phyloP scores from a whole-genome alignment of 2,888 invertebrate species.

The Phalera bucephala region DNA sequence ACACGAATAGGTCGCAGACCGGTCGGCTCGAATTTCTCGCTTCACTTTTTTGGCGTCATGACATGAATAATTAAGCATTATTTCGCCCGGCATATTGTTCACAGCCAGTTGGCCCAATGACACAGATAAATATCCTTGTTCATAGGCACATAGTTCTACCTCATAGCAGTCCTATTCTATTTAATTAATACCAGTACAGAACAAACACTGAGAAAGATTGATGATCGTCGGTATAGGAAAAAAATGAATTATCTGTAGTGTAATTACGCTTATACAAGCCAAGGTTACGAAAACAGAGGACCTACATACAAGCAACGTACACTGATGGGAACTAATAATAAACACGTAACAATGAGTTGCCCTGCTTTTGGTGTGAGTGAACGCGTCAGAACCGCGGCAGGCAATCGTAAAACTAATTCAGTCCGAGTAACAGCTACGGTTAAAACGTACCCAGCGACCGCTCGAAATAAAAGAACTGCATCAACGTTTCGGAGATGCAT shows the following conservation, averaged over 20 bases:
- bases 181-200: conserved; percentile 35
- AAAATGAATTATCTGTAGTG: conserved; percentile 37
- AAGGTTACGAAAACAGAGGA: conserved; percentile 66
- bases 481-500: conserved; percentile 8
- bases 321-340: conserved; percentile 74
- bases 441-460: conserved; percentile 13
- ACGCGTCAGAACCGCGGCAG: conserved; percentile 62
- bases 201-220: conserved; percentile 36
- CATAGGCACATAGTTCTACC: conserved; percentile 23
- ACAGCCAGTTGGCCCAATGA: conserved; percentile 58
- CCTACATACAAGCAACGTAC: conserved; percentile 59
- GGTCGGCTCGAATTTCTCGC: conserved; percentile 53
- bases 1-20: conserved; percentile 58
- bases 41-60: conserved; percentile 58
- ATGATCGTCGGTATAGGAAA: conserved; percentile 24
- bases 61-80: conserved; percentile 64
- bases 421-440: conserved; percentile 30
- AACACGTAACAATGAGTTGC: conserved; percentile 74
- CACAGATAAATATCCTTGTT: conserved; percentile 63
- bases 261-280: conserved; percentile 50
- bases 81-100: conserved; percentile 57
- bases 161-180: conserved; percentile 32
- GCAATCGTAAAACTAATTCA: conserved; percentile 78
- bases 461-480: conserved; percentile 18
- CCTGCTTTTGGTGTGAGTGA: conserved; percentile 62